phyloP scores from a whole-genome alignment of 2,113 vertebrate species.

The Balaenoptera acutorostrata region DNA sequence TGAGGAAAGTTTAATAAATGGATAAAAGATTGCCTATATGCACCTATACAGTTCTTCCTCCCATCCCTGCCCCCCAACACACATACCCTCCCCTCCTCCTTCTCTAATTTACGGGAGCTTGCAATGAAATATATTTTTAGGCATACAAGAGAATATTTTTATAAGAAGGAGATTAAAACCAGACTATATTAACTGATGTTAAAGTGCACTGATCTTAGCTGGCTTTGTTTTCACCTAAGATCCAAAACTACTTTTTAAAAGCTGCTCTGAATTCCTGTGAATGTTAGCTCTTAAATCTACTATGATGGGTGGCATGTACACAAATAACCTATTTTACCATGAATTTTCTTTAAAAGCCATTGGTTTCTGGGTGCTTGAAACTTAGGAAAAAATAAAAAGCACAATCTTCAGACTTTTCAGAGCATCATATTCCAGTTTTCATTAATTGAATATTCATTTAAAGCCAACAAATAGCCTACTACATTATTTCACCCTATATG shows the following conservation, averaged over 20 bases:
- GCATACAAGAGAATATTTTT: background rate
- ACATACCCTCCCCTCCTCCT: background rate
- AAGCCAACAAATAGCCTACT: background rate
- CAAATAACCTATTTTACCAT: background rate
- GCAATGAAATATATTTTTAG: background rate
- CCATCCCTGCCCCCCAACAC: background rate
- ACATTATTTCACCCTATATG: conserved; percentile 1
- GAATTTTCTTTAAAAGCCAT: background rate
- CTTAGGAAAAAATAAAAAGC: background rate
- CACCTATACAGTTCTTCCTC: background rate
- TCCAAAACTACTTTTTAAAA: conserved; percentile 2
- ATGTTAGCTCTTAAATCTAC: background rate
- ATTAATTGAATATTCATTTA: conserved; percentile 26
- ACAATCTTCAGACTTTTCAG: background rate
- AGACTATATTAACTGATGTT: background rate
- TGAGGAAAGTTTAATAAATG: background rate
- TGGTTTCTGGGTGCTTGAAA: background rate
- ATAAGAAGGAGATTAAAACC: conserved; percentile 28
- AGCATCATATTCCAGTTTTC: background rate
- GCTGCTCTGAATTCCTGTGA: background rate
- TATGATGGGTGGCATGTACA: background rate
- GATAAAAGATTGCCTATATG: background rate
- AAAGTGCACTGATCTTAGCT: conserved; percentile 20
- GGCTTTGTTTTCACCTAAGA: conserved; percentile 41
- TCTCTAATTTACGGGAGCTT: background rate